Evolutionary conservation across 2,113 vertebrate species (phyloP), one percentile per base, ranked within the genome.

Genomic region (Ammodytes dubius): DNA sequence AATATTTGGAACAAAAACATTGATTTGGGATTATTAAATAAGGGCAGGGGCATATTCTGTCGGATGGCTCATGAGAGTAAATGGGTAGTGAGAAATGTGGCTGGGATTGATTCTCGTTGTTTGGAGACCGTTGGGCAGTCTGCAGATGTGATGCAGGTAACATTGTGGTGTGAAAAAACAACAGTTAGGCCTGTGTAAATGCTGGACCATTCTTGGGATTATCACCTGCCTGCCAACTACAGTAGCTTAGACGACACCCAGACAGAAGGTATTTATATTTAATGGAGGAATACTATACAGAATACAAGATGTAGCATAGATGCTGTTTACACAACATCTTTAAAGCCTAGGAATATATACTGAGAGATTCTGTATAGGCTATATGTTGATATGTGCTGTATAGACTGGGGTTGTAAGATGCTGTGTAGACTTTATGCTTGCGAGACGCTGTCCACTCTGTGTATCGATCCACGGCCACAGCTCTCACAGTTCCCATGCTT

Each of bases 81-180:
- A 88, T 45, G 77, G 70, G 74, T 77, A 88, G 64, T 81, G 50
- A 81, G 82, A 78, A 83, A 80, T 77, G 77, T 82, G 79, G 52
- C 60, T 61, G 45, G 61, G 73, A 68, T 27, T 27, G 76, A 69
- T 58, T 50, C 27, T 27, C 27, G 27, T 77, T 89, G 90, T 89
- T 90, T 84, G 81, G 74, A 91, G 84, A 90, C 37, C 40, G 10
- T 61, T 83, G 83, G 58, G 65, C 74, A 81, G 88, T 74, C 90
- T 93, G 88, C 92, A 93, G 92, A 91, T 95, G 93, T 91, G 88
- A 89, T 95, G 93, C 92, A 95, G 92, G 94, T 95, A 92, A 87
- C 93, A 92, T 78, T 85, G 42, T 87, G 66, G 88, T 93, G 94
- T 92, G 89, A 95, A 93, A 93, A 95, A 95, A 94, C 90, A 95